A percentile compares a stretch with the other conserved stretches of the same genome.
These are phyloP conservation scores for Phylloscopus collybita DNA, from an alignment of 2,797 vertebrate genomes.

Conservation along the genomic window DNA sequence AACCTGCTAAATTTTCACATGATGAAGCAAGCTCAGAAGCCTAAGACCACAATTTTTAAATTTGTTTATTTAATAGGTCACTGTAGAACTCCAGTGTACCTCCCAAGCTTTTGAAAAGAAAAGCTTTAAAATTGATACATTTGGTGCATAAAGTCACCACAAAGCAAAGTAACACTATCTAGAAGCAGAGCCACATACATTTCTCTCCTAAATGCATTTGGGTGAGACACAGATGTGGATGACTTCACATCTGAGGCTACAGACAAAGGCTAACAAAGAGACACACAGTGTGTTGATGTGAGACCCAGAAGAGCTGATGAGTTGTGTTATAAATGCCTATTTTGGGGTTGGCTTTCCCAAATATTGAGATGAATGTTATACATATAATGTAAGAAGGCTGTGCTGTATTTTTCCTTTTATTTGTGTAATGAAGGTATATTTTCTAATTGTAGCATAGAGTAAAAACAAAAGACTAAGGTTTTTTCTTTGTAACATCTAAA, in stretches of 20 bases:
- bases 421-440: no score
- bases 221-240: neutral
- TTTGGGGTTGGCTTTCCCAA: no score
- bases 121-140: neutral
- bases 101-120: neutral
- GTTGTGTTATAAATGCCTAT: no score
- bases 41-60: neutral
- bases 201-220: neutral
- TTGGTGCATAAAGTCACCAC: neutral
- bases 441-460: no score
- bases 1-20: neutral
- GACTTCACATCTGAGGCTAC: neutral
- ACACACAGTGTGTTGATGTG: fast-evolving
- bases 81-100: neutral
- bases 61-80: neutral
- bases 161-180: neutral
- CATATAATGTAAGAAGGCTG: no score
- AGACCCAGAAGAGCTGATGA: neutral
- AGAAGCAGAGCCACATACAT: neutral
- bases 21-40: neutral
- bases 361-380: no score
- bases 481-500: no score
- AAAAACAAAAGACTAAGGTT: no score
- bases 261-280: neutral
- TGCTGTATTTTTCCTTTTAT: no score